These are phyloP conservation scores for Bombus superbus DNA, from an alignment of 1,140 invertebrate genomes.

Conservation along the genomic window DNA sequence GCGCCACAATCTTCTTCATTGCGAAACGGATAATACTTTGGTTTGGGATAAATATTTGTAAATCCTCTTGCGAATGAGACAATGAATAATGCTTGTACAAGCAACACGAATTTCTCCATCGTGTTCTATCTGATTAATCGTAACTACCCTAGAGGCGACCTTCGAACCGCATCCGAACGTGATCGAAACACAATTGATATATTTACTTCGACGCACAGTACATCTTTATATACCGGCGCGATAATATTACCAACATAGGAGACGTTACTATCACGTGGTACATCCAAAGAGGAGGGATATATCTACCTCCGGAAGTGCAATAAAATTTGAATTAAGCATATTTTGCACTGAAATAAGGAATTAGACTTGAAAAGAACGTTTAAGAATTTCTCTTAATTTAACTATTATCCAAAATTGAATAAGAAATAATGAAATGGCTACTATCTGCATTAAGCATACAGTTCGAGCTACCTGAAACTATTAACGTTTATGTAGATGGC, in stretches of 20 bases:
- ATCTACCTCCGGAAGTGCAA: too few relatives aligned
- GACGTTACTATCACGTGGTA: not conserved
- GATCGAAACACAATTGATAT: not conserved
- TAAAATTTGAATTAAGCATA: not conserved
- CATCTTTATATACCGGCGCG: not conserved
- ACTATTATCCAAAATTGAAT: not conserved
- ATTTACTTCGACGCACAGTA: not conserved
- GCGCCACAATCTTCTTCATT: conserved; percentile 83
- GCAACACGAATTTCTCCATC: not conserved
- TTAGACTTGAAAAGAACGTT: not conserved
- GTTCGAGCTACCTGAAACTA: not conserved
- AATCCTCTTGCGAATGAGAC: conserved; percentile 53
- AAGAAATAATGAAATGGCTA: not conserved
- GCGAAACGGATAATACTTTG: conserved; percentile 63
- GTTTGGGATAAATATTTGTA: conserved; percentile 77
- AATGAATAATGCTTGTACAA: conserved; percentile 22
- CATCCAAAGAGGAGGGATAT: too few relatives aligned
- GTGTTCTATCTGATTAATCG: not conserved
- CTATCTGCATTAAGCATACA: too few relatives aligned
- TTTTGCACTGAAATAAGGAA: not conserved
- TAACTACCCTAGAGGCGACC: too few relatives aligned
- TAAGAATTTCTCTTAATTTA: not conserved
- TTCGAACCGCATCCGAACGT: not conserved
- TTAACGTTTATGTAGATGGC: not conserved
- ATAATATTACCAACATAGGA: conserved; percentile 13